Percentiles rank a stretch among this genome's conserved stretches.
phyloP scores from a whole-genome alignment of 2,888 invertebrate species.

The Carabus problematicus region DNA sequence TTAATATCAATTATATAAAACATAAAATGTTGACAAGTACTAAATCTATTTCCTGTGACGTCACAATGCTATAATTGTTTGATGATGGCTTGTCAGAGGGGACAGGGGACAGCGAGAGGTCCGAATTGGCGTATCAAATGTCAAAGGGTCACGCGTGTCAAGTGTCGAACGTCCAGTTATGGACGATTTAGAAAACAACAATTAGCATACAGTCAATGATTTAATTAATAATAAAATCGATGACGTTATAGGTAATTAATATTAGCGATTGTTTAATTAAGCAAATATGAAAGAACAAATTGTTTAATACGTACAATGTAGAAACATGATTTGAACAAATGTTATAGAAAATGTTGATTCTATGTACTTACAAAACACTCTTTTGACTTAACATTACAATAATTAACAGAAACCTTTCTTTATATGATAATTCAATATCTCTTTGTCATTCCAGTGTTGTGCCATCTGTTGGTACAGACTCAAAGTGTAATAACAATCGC shows the following conservation, averaged over 20 bases:
- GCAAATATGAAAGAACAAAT: too few relatives aligned
- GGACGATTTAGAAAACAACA: neutral
- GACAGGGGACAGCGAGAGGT: neutral
- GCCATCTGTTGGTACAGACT: slow-evolving; percentile 19
- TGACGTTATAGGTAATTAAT: slow-evolving; percentile 5
- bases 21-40: slow-evolving; percentile 5
- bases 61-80: slow-evolving; percentile 11
- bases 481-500: slow-evolving; percentile 7
- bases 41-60: slow-evolving; percentile 23
- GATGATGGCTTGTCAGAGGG: neutral
- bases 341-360: too few relatives aligned
- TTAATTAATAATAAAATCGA: neutral
- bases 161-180: slow-evolving; percentile 27
- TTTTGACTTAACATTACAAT: slow-evolving; percentile 3
- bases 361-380: too few relatives aligned
- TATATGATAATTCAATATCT: slow-evolving; percentile 8
- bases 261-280: too few relatives aligned
- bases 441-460: slow-evolving; percentile 12
- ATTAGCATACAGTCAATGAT: neutral
- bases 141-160: slow-evolving; percentile 30
- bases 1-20: slow-evolving; percentile 27
- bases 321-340: too few relatives aligned
- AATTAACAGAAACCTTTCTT: neutral
- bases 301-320: too few relatives aligned
- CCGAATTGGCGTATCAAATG: slow-evolving; percentile 25